phyloP scores from a whole-genome alignment of 2,797 vertebrate genomes.

The Macropodus opercularis region DNA sequence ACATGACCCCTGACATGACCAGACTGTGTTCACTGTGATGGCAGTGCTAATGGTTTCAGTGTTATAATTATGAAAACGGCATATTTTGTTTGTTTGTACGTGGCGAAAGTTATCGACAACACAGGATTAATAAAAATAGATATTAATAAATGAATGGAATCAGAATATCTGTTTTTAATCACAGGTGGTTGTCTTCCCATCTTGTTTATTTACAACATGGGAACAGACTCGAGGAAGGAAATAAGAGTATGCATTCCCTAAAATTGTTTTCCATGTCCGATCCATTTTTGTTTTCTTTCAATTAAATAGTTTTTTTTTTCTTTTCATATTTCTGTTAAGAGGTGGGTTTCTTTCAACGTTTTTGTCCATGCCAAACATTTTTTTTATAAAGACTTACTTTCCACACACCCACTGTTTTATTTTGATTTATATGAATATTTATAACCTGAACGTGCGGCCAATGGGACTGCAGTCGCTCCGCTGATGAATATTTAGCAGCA shows the following conservation, averaged over 20 bases:
- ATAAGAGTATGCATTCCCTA: too few species aligned
- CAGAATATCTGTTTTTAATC: too few species aligned
- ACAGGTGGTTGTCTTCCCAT: too few species aligned
- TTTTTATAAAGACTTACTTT: too few species aligned
- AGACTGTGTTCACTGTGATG: conserved; percentile 35
- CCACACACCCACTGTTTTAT: conserved; percentile 3
- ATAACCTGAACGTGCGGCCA: background rate
- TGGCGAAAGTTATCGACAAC: conserved; percentile 2
- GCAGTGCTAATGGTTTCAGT: background rate
- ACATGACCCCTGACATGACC: conserved; percentile 18
- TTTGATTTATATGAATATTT: conserved; percentile 30
- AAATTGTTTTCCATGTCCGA: background rate
- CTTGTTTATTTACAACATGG: too few species aligned
- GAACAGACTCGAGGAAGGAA: too few species aligned
- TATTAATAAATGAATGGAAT: background rate
- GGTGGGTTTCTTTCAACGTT: background rate
- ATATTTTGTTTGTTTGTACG: conserved; percentile 3
- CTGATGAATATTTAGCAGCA: conserved; percentile 40
- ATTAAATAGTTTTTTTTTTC: background rate
- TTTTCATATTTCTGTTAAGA: too few species aligned
- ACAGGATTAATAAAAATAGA: conserved; percentile 54
- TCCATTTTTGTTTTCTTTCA: background rate
- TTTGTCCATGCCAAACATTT: too few species aligned
- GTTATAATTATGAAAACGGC: background rate
- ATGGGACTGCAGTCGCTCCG: background rate